Evolutionary conservation across 1,140 invertebrate genomes (phyloP), one percentile per base, ranked within the genome.

Genomic region (Anastrepha ludens): DNA sequence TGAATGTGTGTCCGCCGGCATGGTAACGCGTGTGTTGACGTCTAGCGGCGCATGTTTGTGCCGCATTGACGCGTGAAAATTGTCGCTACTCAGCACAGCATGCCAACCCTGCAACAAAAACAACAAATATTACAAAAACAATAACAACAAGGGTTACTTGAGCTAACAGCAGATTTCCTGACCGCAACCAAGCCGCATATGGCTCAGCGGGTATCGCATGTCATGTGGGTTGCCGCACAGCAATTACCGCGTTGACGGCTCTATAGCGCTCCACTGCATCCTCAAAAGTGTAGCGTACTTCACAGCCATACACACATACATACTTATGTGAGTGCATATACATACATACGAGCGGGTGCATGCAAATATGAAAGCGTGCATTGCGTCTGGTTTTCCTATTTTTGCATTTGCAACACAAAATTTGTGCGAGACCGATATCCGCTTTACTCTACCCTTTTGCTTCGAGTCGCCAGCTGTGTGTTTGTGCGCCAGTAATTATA

Each of bases 231-330:
- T 17, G 67, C 67, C 67, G 41, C 67, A 74, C 2, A 5, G 67
- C 67, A 74, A 47, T 74, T 74, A 41, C 41, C 13, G 41, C 67
- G 67, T 41, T 74, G 67, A 74, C 44, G 67, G 41, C 67, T 74
- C 44, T 17, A 74, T 41, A 74, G 17, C 60, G 60, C 60, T 62
- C 15, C 60, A 62, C 13, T 62, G 60, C 9, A 62, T 62, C 9
- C 13, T 5, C 60, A 62, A 62, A 62, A 55, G 17, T 62, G 9
- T 62, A 13, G 5, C 17, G 15, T 55, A 55, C 50, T 8, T 5
- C 60, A n/a, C 4, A 62, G 15, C 9, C 50, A 62, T 62, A 62
- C 17, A 17, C 60, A 17, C 17, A 13, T 17, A 62, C 60, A 17
- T 17, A 62, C 4, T 17, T 62, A 5, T 4, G 1, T 62, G 60